Conservation (phyloP, 2,888 invertebrate species). For the Achlya flavicornis region DNA sequence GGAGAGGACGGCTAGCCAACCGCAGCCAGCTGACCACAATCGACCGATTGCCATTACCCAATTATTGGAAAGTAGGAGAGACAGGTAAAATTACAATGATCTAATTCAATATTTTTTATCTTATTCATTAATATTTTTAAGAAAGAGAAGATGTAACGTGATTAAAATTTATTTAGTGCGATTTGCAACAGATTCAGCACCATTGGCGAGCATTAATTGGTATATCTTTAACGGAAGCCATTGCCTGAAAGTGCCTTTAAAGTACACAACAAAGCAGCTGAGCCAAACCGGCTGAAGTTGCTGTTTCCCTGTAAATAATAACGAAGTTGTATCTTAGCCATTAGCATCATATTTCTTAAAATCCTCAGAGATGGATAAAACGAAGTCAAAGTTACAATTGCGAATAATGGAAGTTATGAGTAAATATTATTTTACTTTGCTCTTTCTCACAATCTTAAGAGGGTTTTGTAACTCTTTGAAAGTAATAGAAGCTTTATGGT, state of each 20-base stretch:
- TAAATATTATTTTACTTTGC: background rate
- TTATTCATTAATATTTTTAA: too few relatives aligned
- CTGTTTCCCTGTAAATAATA: background rate
- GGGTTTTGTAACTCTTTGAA: background rate
- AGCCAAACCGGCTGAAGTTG: background rate
- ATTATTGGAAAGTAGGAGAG: too few relatives aligned
- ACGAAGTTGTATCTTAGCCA: background rate
- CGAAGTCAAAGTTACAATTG: conserved; percentile 5
- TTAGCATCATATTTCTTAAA: conserved; percentile 3
- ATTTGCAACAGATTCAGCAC: too few relatives aligned
- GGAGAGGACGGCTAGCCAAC: too few relatives aligned
- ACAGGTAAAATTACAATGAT: too few relatives aligned
- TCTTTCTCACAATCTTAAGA: background rate
- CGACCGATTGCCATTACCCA: too few relatives aligned
- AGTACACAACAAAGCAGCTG: background rate
- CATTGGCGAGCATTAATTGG: background rate
- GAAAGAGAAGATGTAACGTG: too few relatives aligned
- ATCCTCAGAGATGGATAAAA: conserved; percentile 2
- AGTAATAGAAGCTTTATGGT: background rate
- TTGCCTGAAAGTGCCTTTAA: background rate
- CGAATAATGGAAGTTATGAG: conserved; percentile 5
- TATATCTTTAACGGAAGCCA: background rate
- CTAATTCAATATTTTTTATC: too few relatives aligned
- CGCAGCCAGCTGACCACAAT: too few relatives aligned
- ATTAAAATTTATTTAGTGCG: too few relatives aligned